Base-by-base conservation (phyloP, 2,113 vertebrate species). In the Kobus ellipsiprymnus region DNA sequence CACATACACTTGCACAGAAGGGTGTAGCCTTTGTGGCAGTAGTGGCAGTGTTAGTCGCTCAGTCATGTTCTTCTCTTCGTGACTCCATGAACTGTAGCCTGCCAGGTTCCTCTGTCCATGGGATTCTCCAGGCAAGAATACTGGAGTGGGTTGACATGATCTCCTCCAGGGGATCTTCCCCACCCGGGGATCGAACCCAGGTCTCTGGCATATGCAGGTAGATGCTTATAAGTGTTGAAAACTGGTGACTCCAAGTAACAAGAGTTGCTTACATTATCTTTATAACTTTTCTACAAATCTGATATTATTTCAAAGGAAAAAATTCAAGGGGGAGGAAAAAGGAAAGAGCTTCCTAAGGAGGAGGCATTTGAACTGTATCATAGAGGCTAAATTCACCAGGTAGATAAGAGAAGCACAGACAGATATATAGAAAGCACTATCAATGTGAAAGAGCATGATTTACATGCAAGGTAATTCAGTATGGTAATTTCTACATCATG, bases 291-390 rank as follows among this genome's bases (percentile, higher is more conserved):
- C 40, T 95, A 16, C 55, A 93, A 57, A 92, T 88, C 59, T 96
- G 52, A 15, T 94, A 77, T 77, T 93, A 48, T 29, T 95, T 93
- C n/a, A 83, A 83, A 93, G 95, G 62, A 82, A 77, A 89, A 92
- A 74, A 64, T 17, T 46, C 54, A 81, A 91, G 14, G 25, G 7
- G 29, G 16, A 21, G 23, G 1, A 64, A 33, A 82, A 46, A 67
- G 13, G 14, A 40, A 91, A 54, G 54, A 92, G n/a, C 57, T 85
- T 94, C 30, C n/a, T 52, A 44, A 27, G 64, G 25, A 92, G 30
- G 78, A 48, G 10, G 57, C 50, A 60, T 92, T 74, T 91, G 12
- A 80, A 9, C 11, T 87, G 36, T 64, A 16, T 86, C 16, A 25
- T 33, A 33, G 59, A 85, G 52, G 19, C 50, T 92, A 81, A 77